Conservation (phyloP, 2,888 invertebrate species). For the Tridacna crocea region DNA sequence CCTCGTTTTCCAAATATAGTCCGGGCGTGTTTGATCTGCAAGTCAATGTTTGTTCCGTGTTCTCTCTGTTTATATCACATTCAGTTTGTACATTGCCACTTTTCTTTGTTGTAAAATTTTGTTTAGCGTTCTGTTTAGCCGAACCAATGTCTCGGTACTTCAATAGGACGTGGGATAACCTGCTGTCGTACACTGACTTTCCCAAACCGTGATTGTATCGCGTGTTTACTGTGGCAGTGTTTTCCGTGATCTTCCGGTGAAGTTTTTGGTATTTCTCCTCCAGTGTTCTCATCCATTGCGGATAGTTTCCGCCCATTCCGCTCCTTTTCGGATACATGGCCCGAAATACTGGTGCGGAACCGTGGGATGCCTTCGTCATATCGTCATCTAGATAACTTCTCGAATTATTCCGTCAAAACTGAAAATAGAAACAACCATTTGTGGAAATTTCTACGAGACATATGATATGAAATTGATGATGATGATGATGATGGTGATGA, state of each 20-base stretch:
- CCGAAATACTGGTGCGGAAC: constrained; percentile 27
- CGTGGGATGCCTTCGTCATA: constrained; percentile 50
- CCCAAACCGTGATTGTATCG: constrained; percentile 38
- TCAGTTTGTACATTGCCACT: constrained; percentile 14
- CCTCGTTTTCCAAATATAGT: constrained; percentile 19
- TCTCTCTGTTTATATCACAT: constrained; percentile 26
- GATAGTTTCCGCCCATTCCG: constrained; percentile 52
- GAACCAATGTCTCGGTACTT: constrained; percentile 44
- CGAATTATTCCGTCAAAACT: neutral
- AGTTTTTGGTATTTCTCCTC: constrained; percentile 76
- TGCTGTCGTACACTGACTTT: constrained; percentile 48
- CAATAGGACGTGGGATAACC: constrained; percentile 46
- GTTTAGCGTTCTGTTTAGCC: constrained; percentile 21
- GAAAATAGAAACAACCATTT: neutral
- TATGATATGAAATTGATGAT: neutral
- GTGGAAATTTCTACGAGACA: neutral
- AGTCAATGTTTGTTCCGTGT: constrained; percentile 27
- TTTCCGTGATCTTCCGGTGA: constrained; percentile 74
- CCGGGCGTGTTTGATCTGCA: constrained; percentile 14
- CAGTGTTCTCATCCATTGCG: constrained; percentile 77
- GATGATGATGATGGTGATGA: neutral
- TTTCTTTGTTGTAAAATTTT: constrained; percentile 13
- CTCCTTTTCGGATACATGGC: constrained; percentile 28
- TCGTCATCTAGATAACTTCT: neutral
- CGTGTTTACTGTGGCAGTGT: constrained; percentile 35